Conservation (phyloP, 2,113 vertebrate species). For the Uria lomvia region DNA sequence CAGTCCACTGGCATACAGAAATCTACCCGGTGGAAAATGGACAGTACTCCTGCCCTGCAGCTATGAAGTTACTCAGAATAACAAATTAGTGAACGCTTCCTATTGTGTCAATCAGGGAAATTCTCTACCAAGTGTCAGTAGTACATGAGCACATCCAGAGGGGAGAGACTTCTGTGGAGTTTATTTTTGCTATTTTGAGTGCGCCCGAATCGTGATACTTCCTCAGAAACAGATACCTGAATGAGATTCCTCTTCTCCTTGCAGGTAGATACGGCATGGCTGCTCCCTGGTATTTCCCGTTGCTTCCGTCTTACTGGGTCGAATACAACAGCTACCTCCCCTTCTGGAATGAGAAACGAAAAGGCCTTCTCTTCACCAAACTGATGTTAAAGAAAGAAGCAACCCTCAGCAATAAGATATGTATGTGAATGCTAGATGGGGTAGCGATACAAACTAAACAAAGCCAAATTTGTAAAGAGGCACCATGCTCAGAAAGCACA, state of each 20-base stretch:
- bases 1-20: not conserved
- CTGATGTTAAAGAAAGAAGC: constrained; percentile 80
- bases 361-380: constrained; percentile 81
- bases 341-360: constrained; percentile 54
- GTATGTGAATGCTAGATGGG: constrained; percentile 55
- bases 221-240: not conserved
- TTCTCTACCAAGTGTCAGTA: not conserved
- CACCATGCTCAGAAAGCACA: not conserved
- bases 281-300: constrained; percentile 90
- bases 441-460: not conserved
- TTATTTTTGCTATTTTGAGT: not conserved
- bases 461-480: not conserved
- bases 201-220: not conserved
- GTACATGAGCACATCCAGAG: not conserved
- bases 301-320: constrained; percentile 89
- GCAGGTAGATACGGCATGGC: constrained; percentile 91
- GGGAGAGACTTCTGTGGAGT: not conserved
- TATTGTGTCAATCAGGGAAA: not conserved
- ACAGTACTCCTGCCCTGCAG: constrained; percentile 26
- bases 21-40: constrained; percentile 30
- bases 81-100: not conserved
- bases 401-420: constrained; percentile 70
- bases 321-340: constrained; percentile 73
- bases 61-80: constrained; percentile 33
- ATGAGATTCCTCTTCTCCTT: not conserved